Percentiles rank a stretch among this genome's conserved stretches.
Evolutionary conservation across 2,113 vertebrate genomes (phyloP).

Genomic region (Aramus guarauna): DNA sequence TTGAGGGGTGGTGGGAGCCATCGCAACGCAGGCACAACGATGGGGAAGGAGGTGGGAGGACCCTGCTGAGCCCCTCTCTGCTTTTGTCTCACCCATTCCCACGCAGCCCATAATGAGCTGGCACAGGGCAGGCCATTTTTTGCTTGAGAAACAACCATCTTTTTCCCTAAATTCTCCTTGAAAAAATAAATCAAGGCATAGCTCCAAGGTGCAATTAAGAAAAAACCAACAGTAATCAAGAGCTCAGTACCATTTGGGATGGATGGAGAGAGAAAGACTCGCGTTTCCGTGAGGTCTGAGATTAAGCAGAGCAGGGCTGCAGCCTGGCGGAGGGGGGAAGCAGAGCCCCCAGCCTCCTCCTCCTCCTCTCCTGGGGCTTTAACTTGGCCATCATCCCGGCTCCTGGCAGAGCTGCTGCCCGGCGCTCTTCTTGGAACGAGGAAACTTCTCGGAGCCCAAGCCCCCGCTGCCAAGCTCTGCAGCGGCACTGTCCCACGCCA

Average conservation of each 20-base stretch:
- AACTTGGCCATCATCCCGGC: not conserved
- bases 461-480: not conserved
- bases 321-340: not conserved
- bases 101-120: not conserved
- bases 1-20: not conserved
- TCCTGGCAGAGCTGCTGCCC: not conserved
- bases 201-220: not conserved
- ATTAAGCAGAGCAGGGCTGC: not conserved
- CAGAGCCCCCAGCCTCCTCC: not conserved
- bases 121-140: accelerated
- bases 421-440: accelerated
- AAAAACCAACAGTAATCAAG: not conserved
- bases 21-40: accelerated
- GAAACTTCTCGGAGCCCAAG: not conserved
- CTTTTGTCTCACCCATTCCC: not conserved
- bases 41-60: not conserved
- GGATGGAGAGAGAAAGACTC: not conserved
- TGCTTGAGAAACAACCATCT: not conserved
- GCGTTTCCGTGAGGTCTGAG: not conserved
- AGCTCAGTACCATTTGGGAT: not conserved
- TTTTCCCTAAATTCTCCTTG: not conserved
- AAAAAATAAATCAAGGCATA: not conserved
- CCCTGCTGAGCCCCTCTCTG: not conserved
- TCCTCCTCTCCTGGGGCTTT: not conserved
- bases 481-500: not conserved